A percentile compares a stretch with the other conserved stretches of the same genome.
Conservation (phyloP, 2,888 invertebrate genomes). For the Melinaea marsaeus region DNA sequence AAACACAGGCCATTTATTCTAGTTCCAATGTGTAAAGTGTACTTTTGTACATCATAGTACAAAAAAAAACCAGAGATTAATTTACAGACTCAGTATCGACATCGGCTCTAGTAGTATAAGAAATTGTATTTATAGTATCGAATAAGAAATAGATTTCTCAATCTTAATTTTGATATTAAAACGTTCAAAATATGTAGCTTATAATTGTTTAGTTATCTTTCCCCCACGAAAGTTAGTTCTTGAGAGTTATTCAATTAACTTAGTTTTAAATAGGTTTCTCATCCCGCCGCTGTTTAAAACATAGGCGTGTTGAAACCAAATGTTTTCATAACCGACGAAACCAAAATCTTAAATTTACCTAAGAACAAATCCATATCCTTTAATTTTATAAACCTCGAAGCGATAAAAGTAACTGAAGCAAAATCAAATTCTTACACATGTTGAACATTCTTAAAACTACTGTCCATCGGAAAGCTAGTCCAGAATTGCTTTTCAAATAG, state of each 20-base stretch:
- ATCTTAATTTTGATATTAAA: constrained; percentile 23
- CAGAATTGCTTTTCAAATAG: constrained; percentile 53
- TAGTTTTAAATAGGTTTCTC: constrained; percentile 50
- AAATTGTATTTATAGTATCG: too few species aligned
- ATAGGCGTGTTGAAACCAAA: constrained; percentile 39
- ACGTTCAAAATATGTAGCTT: constrained; percentile 27
- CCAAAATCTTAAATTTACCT: background rate
- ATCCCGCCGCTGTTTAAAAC: constrained; percentile 52
- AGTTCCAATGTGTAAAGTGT: too few species aligned
- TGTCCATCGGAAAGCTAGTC: constrained; percentile 19
- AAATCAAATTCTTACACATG: constrained; percentile 4
- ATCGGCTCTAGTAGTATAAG: too few species aligned
- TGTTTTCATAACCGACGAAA: constrained; percentile 5
- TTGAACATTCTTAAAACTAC: constrained; percentile 20
- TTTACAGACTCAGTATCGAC: too few species aligned
- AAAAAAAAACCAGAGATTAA: too few species aligned
- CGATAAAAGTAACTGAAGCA: background rate
- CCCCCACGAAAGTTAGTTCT: constrained; percentile 32
- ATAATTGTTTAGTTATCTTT: constrained; percentile 32
- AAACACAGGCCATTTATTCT: too few species aligned
- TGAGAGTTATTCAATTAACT: constrained; percentile 49
- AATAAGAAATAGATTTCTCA: constrained; percentile 6
- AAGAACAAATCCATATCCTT: background rate
- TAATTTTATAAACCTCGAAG: background rate
- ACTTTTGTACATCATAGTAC: too few species aligned